Evolutionary conservation across 2,888 invertebrate species (phyloP).

Genomic region (Drosophila incognita): DNA sequence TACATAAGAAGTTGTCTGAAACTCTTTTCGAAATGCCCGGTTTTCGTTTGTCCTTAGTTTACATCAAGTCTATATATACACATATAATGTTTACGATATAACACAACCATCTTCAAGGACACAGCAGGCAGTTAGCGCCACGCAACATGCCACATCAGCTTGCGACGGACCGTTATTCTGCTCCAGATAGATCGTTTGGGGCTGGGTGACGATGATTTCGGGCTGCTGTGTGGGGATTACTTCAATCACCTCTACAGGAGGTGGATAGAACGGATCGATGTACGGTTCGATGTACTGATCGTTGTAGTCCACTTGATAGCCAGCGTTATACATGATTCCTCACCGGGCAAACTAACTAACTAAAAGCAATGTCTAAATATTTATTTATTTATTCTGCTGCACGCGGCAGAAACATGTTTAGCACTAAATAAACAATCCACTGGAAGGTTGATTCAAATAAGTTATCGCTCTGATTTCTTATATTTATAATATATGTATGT

Average conservation of each 20-base stretch:
- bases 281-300: slow-evolving; percentile 41
- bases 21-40: not conserved
- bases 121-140: slow-evolving; percentile 62
- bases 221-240: slow-evolving; percentile 60
- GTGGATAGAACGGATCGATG: slow-evolving; percentile 58
- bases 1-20: not conserved
- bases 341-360: slow-evolving; percentile 16
- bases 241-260: slow-evolving; percentile 50
- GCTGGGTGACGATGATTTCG: slow-evolving; percentile 59
- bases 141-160: slow-evolving; percentile 61
- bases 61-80: not conserved
- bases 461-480: slow-evolving; percentile 32
- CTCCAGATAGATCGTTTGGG: slow-evolving; percentile 50
- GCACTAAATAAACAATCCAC: slow-evolving; percentile 56
- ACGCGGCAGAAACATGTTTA: slow-evolving; percentile 49
- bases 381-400: slow-evolving; percentile 18
- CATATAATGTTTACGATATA: slow-evolving; percentile 31
- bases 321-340: slow-evolving; percentile 64
- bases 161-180: slow-evolving; percentile 33
- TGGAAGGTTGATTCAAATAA: slow-evolving; percentile 25
- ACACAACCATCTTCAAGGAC: slow-evolving; percentile 70
- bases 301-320: slow-evolving; percentile 67
- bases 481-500: slow-evolving; percentile 18
- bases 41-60: slow-evolving; percentile 10
- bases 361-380: slow-evolving; percentile 37